Evolutionary conservation across 2,113 vertebrate genomes (phyloP).

Genomic region (Shinisaurus crocodilurus): DNA sequence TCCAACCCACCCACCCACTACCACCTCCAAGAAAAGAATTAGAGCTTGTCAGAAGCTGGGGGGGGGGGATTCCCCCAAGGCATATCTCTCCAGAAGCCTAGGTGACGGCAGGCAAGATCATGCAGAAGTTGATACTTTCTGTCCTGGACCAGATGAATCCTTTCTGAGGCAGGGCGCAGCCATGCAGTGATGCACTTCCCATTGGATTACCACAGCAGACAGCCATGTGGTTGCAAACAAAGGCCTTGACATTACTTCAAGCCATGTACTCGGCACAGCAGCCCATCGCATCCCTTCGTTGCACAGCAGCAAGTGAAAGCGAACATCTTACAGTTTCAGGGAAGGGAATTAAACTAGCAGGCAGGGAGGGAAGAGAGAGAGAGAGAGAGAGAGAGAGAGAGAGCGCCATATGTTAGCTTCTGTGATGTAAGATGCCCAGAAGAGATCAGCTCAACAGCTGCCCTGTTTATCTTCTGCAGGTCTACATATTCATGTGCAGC

Average conservation of each 20-base stretch:
- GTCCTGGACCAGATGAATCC: neutral
- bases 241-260: neutral
- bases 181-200: neutral
- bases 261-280: neutral
- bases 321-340: slow-evolving; percentile 17
- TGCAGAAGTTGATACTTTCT: neutral
- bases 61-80: neutral
- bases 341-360: slow-evolving; percentile 58
- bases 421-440: slow-evolving; percentile 70
- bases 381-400: slow-evolving; percentile 24
- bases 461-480: slow-evolving; percentile 65
- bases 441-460: slow-evolving; percentile 78
- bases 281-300: slow-evolving; percentile 32
- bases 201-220: neutral
- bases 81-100: neutral
- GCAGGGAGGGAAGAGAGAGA: slow-evolving; percentile 30
- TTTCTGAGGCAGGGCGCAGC: neutral
- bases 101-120: neutral
- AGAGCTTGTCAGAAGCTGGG: too few relatives aligned
- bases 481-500: slow-evolving; percentile 82
- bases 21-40: neutral
- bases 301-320: slow-evolving; percentile 11
- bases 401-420: slow-evolving; percentile 69
- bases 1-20: neutral
- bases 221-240: slow-evolving; percentile 12